phyloP scores from a whole-genome alignment of 2,888 invertebrate species.

The Epicampocera succincta region DNA sequence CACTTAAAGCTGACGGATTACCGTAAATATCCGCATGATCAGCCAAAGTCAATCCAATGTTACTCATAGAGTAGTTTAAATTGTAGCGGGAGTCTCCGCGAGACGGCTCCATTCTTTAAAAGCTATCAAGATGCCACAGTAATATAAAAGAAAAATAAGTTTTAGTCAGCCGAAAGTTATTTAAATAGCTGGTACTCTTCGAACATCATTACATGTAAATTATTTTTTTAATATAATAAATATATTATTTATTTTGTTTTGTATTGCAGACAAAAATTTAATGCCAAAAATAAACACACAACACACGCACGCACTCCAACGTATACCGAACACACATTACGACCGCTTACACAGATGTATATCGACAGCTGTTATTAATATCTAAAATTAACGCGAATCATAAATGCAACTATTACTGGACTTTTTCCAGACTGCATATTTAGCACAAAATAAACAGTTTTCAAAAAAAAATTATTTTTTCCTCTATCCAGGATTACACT shows the following conservation, averaged over 20 bases:
- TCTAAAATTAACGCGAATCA: constrained; percentile 29
- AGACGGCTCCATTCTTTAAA: constrained; percentile 90
- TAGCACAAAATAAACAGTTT: constrained; percentile 31
- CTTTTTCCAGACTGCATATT: constrained; percentile 10
- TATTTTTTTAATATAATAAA: not conserved
- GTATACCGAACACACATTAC: constrained; percentile 59
- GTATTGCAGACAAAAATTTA: not conserved
- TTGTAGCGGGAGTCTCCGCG: constrained; percentile 95
- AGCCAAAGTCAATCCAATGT: constrained; percentile 89
- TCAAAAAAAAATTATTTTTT: constrained; percentile 15
- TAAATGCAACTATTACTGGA: not conserved
- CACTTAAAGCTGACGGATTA: constrained; percentile 76
- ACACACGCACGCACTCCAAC: constrained; percentile 71
- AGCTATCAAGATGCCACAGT: constrained; percentile 73
- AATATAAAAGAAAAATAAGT: too few species aligned
- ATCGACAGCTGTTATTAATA: constrained; percentile 49
- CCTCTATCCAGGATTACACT: constrained; percentile 10
- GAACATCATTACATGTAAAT: not conserved
- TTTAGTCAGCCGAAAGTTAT: too few species aligned
- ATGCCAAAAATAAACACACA: constrained; percentile 73
- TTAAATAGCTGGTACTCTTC: not conserved
- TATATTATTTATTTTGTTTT: too few species aligned
- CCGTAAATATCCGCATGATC: constrained; percentile 91
- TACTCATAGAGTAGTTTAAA: constrained; percentile 90
- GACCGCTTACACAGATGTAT: constrained; percentile 20